Base-by-base conservation (phyloP, 2,888 invertebrate species). In the Chelonus formosanus region DNA sequence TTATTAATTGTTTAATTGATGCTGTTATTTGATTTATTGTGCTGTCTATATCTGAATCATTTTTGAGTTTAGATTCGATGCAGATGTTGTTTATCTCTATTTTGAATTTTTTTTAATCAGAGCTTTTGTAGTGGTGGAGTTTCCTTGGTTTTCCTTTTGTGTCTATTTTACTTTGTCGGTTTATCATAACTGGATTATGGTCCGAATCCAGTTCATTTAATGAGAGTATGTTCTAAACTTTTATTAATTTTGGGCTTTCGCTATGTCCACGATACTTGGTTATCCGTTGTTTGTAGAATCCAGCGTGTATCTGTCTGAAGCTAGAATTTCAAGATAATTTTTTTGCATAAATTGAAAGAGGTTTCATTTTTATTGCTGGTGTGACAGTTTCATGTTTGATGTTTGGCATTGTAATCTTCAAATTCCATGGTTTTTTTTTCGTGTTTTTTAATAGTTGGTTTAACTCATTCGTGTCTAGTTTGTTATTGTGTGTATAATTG, bases 401-500 rank as follows among this genome's bases (percentile, higher is more conserved):
- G 72, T 34, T 68, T 61, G 3, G 73, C 69, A 56, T 73, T 73
- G 31, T 59, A 65, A 20, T 72, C 73, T 7, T 69, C 70, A 4
- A 69, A 5, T 0, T 57, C 20, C 3, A 71, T 35, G 4, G 67
- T 58, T 44, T 63, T 63, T 20, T 66, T 63, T 5, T n/a, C n/a
- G 32, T 48, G 5, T 32, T 53, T 1, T 55, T 58, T 0, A 62
- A 34, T 4, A 70, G 20, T 35, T 31, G 62, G n/a, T 65, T 36
- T 4, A 72, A 56, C 7, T 71, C 70, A 3, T 62, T 10, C 0
- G 68, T 43, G 5, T 56, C 20, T 3, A 20, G n/a, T n/a, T n/a
- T n/a, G n/a, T n/a, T n/a, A n/a, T n/a, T n/a, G n/a, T n/a, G n/a
- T n/a, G n/a, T n/a, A n/a, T n/a, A n/a, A n/a, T n/a, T n/a, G n/a